These are phyloP conservation scores for Drosophila putrida DNA, from an alignment of 2,888 invertebrate species.

Conservation along the genomic window DNA sequence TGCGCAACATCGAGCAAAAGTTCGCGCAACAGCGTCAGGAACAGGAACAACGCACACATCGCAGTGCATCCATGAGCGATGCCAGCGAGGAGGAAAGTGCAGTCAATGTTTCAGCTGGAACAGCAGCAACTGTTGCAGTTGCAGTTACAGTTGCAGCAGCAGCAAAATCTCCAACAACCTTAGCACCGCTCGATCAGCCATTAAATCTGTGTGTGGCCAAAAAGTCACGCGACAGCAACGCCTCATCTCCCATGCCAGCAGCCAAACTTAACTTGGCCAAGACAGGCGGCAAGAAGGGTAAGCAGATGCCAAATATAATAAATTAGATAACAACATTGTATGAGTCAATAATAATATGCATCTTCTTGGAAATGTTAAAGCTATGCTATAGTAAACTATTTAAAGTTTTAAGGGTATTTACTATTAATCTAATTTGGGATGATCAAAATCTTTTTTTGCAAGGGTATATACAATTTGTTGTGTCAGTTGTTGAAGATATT, in stretches of 20 bases:
- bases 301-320: slow-evolving; percentile 28
- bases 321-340: not conserved
- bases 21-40: slow-evolving; percentile 76
- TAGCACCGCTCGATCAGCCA: slow-evolving; percentile 86
- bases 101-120: slow-evolving; percentile 40
- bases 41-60: slow-evolving; percentile 68
- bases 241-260: slow-evolving; percentile 53
- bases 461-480: not conserved
- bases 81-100: slow-evolving; percentile 85
- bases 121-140: slow-evolving; percentile 14
- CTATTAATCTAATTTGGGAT: not conserved
- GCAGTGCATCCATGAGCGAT: slow-evolving; percentile 84
- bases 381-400: no score
- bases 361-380: not conserved
- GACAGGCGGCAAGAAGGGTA: slow-evolving; percentile 75
- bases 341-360: not conserved
- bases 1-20: slow-evolving; percentile 83
- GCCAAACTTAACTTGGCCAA: slow-evolving; percentile 52
- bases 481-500: not conserved
- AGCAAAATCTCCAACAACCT: slow-evolving; percentile 38
- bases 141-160: slow-evolving; percentile 18
- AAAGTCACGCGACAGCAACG: slow-evolving; percentile 74
- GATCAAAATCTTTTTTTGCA: not conserved
- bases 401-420: no score
- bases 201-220: slow-evolving; percentile 88